Evolutionary conservation across 2,888 invertebrate genomes (phyloP).

Genomic region (Andricus quercusramuli): DNA sequence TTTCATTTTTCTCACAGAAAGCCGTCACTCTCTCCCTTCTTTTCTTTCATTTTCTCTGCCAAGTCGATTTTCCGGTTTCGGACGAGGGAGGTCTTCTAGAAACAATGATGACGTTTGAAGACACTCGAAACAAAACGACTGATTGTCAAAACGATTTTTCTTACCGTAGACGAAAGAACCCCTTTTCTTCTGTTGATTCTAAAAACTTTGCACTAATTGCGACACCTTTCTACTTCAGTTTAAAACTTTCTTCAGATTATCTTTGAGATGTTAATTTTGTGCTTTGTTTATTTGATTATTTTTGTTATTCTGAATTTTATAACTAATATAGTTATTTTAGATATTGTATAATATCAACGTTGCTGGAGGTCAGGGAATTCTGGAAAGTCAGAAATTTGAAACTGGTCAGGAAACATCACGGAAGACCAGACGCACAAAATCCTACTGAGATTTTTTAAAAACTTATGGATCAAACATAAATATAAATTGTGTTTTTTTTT

Average conservation of each 20-base stretch:
- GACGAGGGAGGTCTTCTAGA: slow-evolving; percentile 24
- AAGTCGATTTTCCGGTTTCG: slow-evolving; percentile 57
- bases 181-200: not conserved
- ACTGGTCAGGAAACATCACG: too few species aligned
- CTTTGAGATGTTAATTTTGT: not conserved
- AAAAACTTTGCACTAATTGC: slow-evolving; percentile 11
- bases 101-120: slow-evolving; percentile 40
- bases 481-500: too few species aligned
- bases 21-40: slow-evolving; percentile 57
- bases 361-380: too few species aligned
- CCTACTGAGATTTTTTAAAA: too few species aligned
- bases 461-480: too few species aligned
- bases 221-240: not conserved
- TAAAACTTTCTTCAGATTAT: not conserved
- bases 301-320: not conserved
- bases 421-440: too few species aligned
- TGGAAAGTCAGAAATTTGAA: too few species aligned
- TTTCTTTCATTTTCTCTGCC: slow-evolving; percentile 54
- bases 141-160: slow-evolving; percentile 19
- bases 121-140: slow-evolving; percentile 32
- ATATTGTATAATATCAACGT: too few species aligned
- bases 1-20: slow-evolving; percentile 70
- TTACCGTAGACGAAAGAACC: not conserved
- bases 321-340: not conserved
- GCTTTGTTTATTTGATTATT: not conserved